These are phyloP conservation scores for Sinocyclocheilus anophthalmus DNA, from an alignment of 2,113 vertebrate genomes.

Conservation along the genomic window DNA sequence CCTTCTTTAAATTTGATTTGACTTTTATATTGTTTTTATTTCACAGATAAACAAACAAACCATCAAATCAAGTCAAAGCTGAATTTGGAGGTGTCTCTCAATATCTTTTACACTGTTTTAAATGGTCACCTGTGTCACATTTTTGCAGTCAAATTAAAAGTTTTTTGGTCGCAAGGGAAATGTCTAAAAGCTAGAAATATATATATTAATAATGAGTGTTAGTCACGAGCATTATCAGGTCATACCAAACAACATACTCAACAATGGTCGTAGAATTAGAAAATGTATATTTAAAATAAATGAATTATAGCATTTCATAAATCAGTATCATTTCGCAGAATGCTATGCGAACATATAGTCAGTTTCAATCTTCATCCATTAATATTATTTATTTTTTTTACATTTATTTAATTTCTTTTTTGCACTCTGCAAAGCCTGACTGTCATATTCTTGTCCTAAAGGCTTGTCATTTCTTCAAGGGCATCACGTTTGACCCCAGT, in stretches of 20 bases:
- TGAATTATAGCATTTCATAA: background rate
- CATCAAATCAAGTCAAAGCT: no score
- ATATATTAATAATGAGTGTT: no score
- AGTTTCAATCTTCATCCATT: background rate
- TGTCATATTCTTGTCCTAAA: background rate
- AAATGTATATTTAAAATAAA: background rate
- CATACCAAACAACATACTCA: background rate
- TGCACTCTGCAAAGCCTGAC: background rate
- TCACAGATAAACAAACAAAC: background rate
- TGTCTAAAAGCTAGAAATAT: background rate
- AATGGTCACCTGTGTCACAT: background rate
- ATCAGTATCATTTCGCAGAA: no score
- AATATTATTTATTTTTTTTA: background rate
- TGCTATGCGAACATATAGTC: no score
- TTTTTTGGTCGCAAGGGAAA: no score
- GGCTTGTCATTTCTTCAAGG: background rate
- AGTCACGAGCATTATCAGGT: background rate
- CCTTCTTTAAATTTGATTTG: no score
- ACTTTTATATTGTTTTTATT: background rate
- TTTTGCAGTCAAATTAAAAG: background rate
- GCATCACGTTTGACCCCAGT: constrained; percentile 27
- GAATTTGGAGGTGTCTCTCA: no score
- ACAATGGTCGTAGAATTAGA: background rate
- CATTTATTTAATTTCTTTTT: background rate
- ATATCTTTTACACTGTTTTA: no score